Base-by-base conservation (phyloP, 2,888 invertebrate species). In the Heliconius erato region DNA sequence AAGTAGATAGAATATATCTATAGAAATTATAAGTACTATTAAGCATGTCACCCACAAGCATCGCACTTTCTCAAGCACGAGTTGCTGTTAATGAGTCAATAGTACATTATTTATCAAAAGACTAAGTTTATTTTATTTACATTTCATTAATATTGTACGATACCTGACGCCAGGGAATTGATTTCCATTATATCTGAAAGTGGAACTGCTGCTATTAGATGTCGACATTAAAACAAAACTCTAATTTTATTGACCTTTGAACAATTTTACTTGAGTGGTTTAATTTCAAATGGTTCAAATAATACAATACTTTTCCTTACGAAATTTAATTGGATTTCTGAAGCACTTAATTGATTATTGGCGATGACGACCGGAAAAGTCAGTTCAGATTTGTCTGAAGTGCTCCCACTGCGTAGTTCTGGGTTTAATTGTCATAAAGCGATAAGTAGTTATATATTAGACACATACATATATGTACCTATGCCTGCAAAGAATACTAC, bases 61-160 rank as follows among this genome's bases (percentile, higher is more conserved):
- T 65, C 26, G 67, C 44, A 44, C 28, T 78, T 78, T 67, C 59
- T 72, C 44, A 78, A 78, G 65, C 65, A 78, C 26, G 44, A 78
- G 28, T 78, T n/a, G 4, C 65, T 65, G 32, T 67, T 71, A 44
- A 71, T 26, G 71, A 71, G 11, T 71, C 71, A 44, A 16, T 5
- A 49, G 16, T 49, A 49, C 49, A 4, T 44, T 71, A 71, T 14
- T 28, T 74, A 67, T 40, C 80, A 67, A 74, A 80, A 67, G 74
- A 26, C 44, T 74, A 74, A 65, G 32, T 74, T 63, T 23, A n/a
- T 71, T 68, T 74, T 54, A 19, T 54, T 77, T 69, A 67, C 14
- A 28, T 71, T 68, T 81, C 65, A 76, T 80, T 68, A 68, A 81
- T 44, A 49, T 69, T 77, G 65, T 71, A 80, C 26, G 71, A 44